These are phyloP conservation scores for Dichetophora obliterata DNA, from an alignment of 2,888 invertebrate genomes.

Conservation along the genomic window DNA sequence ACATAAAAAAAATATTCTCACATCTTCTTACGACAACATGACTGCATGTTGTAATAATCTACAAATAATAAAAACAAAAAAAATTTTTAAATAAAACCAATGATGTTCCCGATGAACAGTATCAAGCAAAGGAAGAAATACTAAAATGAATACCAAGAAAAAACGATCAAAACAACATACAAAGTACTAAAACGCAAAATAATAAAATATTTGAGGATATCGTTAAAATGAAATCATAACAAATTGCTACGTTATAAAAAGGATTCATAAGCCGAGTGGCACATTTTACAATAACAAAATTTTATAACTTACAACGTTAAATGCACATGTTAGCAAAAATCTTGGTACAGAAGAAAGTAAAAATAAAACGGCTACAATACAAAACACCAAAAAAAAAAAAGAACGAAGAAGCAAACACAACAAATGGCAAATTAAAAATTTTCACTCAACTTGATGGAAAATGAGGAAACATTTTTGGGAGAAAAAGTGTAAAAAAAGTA, in stretches of 20 bases:
- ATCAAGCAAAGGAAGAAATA: background rate
- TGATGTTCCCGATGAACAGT: background rate
- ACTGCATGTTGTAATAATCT: background rate
- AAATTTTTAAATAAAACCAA: background rate
- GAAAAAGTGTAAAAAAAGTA: slow-evolving; percentile 31
- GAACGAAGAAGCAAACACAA: background rate
- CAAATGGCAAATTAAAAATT: slow-evolving; percentile 36
- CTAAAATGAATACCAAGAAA: background rate
- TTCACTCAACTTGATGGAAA: slow-evolving; percentile 20
- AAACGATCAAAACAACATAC: slow-evolving; percentile 3
- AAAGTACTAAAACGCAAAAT: background rate
- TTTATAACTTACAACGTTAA: slow-evolving; percentile 25
- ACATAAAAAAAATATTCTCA: no score
- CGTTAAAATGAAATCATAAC: slow-evolving; percentile 24
- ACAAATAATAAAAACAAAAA: background rate
- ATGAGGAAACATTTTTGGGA: background rate
- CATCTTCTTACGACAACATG: no score
- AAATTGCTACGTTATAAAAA: slow-evolving; percentile 23
- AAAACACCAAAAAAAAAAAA: slow-evolving; percentile 6
- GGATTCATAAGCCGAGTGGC: slow-evolving; percentile 18
- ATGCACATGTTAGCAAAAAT: slow-evolving; percentile 19
- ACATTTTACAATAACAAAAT: slow-evolving; percentile 8
- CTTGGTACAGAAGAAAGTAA: background rate
- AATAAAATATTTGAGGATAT: background rate
- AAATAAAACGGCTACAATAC: slow-evolving; percentile 15